Percentiles rank a stretch among this genome's conserved stretches.
Conservation (phyloP, 2,797 vertebrate genomes). For the Peromyscus attwateri region DNA sequence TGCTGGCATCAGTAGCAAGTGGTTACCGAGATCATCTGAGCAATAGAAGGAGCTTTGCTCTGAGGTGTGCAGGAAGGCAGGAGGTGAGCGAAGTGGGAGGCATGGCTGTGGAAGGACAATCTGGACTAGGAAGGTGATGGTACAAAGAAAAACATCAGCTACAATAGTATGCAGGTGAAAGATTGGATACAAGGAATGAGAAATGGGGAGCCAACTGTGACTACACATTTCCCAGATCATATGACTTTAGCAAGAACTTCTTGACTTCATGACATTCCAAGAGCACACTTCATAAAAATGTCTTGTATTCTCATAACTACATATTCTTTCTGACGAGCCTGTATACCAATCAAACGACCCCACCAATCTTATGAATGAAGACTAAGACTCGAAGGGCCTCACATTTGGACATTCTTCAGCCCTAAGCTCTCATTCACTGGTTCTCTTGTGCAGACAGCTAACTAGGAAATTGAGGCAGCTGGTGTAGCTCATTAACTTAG, state of each 20-base stretch:
- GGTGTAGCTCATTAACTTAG: not conserved
- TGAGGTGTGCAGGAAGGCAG: not conserved
- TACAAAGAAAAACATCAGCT: not conserved
- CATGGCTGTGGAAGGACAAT: rapidly evolving
- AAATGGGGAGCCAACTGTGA: not conserved
- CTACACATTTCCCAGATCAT: not conserved
- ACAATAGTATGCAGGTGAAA: not conserved
- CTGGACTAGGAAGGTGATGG: not conserved
- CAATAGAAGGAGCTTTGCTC: not conserved
- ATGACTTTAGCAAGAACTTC: conserved; percentile 39
- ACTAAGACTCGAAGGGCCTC: not conserved
- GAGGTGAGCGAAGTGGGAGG: not conserved
- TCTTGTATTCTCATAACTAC: not conserved
- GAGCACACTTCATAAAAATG: not conserved
- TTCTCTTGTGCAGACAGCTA: not conserved
- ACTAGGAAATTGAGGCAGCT: not conserved
- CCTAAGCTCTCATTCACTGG: not conserved
- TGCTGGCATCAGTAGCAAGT: not conserved
- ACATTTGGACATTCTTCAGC: not conserved
- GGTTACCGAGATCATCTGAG: too few relatives aligned
- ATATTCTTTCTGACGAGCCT: not conserved
- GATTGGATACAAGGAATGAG: not conserved
- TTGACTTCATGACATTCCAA: not conserved
- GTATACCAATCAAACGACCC: not conserved
- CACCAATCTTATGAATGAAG: conserved; percentile 28